These are phyloP conservation scores for Drosophila watanabei DNA, from an alignment of 1,140 invertebrate genomes.

Conservation along the genomic window DNA sequence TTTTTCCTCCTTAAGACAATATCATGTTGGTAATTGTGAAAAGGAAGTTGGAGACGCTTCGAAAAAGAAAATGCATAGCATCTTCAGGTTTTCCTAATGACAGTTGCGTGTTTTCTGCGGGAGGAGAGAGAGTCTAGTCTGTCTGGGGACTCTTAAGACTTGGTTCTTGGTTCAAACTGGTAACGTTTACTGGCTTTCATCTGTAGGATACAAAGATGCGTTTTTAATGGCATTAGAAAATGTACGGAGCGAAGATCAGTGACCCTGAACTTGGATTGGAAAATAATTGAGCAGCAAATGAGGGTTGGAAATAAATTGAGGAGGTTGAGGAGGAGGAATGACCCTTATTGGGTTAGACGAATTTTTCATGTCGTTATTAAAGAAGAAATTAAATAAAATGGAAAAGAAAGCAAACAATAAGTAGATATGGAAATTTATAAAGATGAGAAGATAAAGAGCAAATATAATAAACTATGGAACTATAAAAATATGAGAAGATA, in stretches of 20 bases:
- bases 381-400: neutral
- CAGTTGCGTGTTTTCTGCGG: slow-evolving; percentile 34
- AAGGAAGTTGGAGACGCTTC: slow-evolving; percentile 34
- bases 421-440: neutral
- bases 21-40: slow-evolving; percentile 75
- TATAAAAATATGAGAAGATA: neutral
- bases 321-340: neutral
- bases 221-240: slow-evolving; percentile 41
- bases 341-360: neutral
- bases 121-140: slow-evolving; percentile 4
- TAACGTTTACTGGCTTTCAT: slow-evolving; percentile 14
- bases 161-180: slow-evolving; percentile 25
- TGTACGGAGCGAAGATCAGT: slow-evolving; percentile 19
- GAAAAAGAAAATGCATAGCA: slow-evolving; percentile 13
- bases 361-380: neutral
- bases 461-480: too few relatives aligned
- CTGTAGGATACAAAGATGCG: slow-evolving; percentile 27
- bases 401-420: neutral
- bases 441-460: neutral
- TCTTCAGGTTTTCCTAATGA: slow-evolving; percentile 23
- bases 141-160: neutral
- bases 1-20: slow-evolving; percentile 62
- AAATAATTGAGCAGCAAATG: neutral
- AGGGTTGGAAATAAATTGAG: neutral
- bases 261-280: slow-evolving; percentile 29